phyloP scores from a whole-genome alignment of 2,888 invertebrate species.

The Norana najaformis region DNA sequence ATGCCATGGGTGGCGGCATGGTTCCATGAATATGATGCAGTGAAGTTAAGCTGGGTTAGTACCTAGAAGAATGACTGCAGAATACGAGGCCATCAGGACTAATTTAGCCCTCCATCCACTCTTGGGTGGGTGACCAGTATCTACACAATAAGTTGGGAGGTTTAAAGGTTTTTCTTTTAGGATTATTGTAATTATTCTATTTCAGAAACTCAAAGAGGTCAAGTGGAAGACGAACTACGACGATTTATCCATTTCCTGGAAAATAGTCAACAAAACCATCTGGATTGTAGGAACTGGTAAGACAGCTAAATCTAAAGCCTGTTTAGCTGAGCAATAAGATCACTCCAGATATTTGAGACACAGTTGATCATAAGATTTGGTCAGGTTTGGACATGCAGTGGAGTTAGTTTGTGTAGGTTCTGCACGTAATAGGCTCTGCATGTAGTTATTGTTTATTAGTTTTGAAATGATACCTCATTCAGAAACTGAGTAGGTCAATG shows the following conservation, averaged over 20 bases:
- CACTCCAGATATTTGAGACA: too few relatives aligned
- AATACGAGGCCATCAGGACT: too few relatives aligned
- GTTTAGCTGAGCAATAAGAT: too few relatives aligned
- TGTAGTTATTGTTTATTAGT: too few relatives aligned
- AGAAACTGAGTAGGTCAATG: neutral
- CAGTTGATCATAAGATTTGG: neutral
- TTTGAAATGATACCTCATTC: neutral
- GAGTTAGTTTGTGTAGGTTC: neutral
- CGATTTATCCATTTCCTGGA: constrained; percentile 27
- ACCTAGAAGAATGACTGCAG: too few relatives aligned
- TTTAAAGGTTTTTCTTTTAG: neutral
- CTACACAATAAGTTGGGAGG: neutral
- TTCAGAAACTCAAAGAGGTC: constrained; percentile 39
- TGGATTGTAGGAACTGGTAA: constrained; percentile 40
- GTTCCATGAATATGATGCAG: too few relatives aligned
- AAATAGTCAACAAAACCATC: constrained; percentile 34
- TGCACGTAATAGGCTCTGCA: neutral
- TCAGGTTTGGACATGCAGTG: neutral
- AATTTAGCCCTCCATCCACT: neutral
- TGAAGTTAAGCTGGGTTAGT: too few relatives aligned
- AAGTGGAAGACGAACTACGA: constrained; percentile 37
- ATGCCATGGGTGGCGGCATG: too few relatives aligned
- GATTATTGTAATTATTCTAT: neutral
- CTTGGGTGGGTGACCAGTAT: neutral
- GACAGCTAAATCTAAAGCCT: neutral